Conservation (phyloP, 2,888 invertebrate genomes). For the Neoscelio sp. region DNA sequence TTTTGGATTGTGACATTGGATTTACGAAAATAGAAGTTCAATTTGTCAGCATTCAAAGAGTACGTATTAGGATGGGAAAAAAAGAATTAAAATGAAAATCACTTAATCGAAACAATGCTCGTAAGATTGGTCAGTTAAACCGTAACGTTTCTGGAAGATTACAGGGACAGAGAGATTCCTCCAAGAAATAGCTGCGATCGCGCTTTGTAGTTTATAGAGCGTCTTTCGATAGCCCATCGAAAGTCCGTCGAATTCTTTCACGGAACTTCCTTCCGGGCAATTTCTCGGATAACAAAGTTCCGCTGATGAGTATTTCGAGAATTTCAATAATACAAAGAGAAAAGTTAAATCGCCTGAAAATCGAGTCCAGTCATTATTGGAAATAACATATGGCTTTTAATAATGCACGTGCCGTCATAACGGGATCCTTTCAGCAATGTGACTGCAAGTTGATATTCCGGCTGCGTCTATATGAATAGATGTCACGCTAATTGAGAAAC, state of each 20-base stretch:
- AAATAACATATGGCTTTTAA: slow-evolving; percentile 42
- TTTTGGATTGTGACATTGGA: not conserved
- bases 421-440: slow-evolving; percentile 17
- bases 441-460: slow-evolving; percentile 27
- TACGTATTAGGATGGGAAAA: slow-evolving; percentile 10
- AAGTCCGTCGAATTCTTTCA: slow-evolving; percentile 42
- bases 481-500: slow-evolving; percentile 53
- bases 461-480: slow-evolving; percentile 33
- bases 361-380: slow-evolving; percentile 19
- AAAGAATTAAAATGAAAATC: slow-evolving; percentile 24
- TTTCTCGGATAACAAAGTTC: slow-evolving; percentile 45
- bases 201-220: slow-evolving; percentile 36
- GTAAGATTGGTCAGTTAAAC: slow-evolving; percentile 28
- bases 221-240: slow-evolving; percentile 36
- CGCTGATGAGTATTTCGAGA: slow-evolving; percentile 38
- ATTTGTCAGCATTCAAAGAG: slow-evolving; percentile 1
- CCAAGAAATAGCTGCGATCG: slow-evolving; percentile 28
- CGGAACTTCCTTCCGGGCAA: slow-evolving; percentile 40
- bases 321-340: slow-evolving; percentile 46
- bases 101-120: slow-evolving; percentile 36
- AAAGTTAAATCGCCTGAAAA: slow-evolving; percentile 20
- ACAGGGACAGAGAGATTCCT: slow-evolving; percentile 23
- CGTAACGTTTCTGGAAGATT: slow-evolving; percentile 30
- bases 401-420: slow-evolving; percentile 24
- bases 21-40: not conserved